A percentile compares a stretch with the other conserved stretches of the same genome.
Conservation (phyloP, 2,888 invertebrate species). For the Acrocera orbiculus region DNA sequence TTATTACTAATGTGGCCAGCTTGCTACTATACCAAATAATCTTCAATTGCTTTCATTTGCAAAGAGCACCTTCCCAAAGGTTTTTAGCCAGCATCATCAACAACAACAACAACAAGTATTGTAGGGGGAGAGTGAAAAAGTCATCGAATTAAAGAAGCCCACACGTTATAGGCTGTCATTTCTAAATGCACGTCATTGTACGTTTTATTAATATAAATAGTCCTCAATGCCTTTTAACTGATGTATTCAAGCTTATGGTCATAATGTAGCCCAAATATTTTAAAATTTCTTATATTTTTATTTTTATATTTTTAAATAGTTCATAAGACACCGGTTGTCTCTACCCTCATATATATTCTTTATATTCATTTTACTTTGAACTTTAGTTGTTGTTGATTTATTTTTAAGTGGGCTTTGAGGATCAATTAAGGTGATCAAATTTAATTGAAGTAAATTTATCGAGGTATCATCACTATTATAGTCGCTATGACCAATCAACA, state of each 20-base stretch:
- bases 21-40: background rate
- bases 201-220: constrained; percentile 8
- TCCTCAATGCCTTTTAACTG: constrained; percentile 1
- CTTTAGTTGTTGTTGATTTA: too few relatives aligned
- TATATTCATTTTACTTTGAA: constrained; percentile 1
- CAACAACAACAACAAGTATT: constrained; percentile 1
- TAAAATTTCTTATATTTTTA: constrained; percentile 4
- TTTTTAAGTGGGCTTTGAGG: constrained; percentile 9
- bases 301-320: too few relatives aligned
- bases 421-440: constrained; percentile 29
- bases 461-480: constrained; percentile 6
- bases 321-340: too few relatives aligned
- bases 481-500: too few relatives aligned
- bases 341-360: constrained; percentile 7
- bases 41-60: too few relatives aligned
- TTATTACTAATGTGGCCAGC: background rate
- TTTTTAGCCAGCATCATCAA: constrained; percentile 3
- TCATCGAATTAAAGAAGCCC: too few relatives aligned
- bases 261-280: constrained; percentile 1
- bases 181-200: background rate
- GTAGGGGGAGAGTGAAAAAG: background rate
- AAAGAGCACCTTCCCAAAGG: constrained; percentile 3
- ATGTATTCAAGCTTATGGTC: constrained; percentile 1
- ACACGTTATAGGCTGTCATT: constrained; percentile 5
- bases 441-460: constrained; percentile 20